phyloP scores from a whole-genome alignment of 1,140 invertebrate species.

The Asobara japonica region DNA sequence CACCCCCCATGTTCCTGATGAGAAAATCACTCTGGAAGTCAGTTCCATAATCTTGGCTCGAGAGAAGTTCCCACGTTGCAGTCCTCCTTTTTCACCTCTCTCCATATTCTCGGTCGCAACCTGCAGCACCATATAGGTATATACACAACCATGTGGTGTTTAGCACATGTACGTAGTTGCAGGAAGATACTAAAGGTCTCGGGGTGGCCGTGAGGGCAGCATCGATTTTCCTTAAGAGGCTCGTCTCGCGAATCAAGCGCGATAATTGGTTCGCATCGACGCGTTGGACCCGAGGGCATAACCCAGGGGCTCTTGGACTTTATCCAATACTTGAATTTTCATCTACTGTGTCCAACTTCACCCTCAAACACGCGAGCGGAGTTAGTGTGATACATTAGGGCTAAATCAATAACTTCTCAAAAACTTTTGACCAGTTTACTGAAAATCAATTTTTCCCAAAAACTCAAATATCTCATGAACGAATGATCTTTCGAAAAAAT shows the following conservation, averaged over 20 bases:
- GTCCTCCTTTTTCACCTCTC: not conserved
- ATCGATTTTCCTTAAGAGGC: conserved; percentile 15
- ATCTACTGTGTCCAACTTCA: too few relatives aligned
- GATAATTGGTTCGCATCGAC: conserved; percentile 23
- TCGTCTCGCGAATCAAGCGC: conserved; percentile 22
- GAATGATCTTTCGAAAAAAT: too few relatives aligned
- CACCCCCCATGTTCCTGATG: too few relatives aligned
- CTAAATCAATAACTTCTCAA: too few relatives aligned
- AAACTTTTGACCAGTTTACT: too few relatives aligned
- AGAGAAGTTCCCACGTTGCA: conserved; percentile 8
- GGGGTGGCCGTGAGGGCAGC: not conserved
- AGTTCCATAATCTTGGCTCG: conserved; percentile 1
- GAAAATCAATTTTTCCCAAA: too few relatives aligned
- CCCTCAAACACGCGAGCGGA: too few relatives aligned
- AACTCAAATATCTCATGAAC: too few relatives aligned
- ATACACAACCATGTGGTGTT: not conserved
- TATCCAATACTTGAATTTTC: too few relatives aligned
- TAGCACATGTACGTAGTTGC: not conserved
- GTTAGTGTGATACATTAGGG: too few relatives aligned
- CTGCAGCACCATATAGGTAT: not conserved
- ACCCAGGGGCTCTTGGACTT: not conserved
- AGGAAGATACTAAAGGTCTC: not conserved
- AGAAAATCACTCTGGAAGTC: not conserved
- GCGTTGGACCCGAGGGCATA: conserved; percentile 3
- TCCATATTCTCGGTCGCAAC: not conserved